Percentiles rank a stretch among this genome's conserved stretches.
Evolutionary conservation across 1,140 invertebrate genomes (phyloP).

Genomic region (Lucilia cuprina): DNA sequence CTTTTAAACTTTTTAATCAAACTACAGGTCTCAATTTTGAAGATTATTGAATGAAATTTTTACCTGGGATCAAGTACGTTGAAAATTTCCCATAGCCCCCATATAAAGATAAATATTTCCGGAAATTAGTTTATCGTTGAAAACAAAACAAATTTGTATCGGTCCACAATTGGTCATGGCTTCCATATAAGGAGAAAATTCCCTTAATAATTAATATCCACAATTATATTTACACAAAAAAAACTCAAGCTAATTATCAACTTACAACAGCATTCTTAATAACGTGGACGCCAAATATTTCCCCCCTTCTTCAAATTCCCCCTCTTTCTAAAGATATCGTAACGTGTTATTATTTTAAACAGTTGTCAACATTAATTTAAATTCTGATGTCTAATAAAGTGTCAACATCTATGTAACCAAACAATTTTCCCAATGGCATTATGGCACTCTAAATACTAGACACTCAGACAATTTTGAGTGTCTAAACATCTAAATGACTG

Average conservation of each 20-base stretch:
- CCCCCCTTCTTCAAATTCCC: background rate
- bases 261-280: background rate
- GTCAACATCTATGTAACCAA: background rate
- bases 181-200: too few species aligned
- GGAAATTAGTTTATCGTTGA: too few species aligned
- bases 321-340: background rate
- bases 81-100: too few species aligned
- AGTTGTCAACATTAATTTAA: slow-evolving; percentile 33
- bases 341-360: slow-evolving; percentile 13
- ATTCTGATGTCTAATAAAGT: slow-evolving; percentile 27
- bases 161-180: too few species aligned
- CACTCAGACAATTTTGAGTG: background rate
- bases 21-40: too few species aligned
- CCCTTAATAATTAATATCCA: too few species aligned
- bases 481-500: background rate
- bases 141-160: too few species aligned
- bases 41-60: too few species aligned
- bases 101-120: too few species aligned
- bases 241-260: background rate
- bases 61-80: too few species aligned
- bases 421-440: background rate
- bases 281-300: background rate
- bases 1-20: too few species aligned
- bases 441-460: background rate
- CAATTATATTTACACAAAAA: too few species aligned